A percentile compares a stretch with the other conserved stretches of the same genome.
phyloP scores from a whole-genome alignment of 2,888 invertebrate genomes.

The Caenorhabditis plicata region DNA sequence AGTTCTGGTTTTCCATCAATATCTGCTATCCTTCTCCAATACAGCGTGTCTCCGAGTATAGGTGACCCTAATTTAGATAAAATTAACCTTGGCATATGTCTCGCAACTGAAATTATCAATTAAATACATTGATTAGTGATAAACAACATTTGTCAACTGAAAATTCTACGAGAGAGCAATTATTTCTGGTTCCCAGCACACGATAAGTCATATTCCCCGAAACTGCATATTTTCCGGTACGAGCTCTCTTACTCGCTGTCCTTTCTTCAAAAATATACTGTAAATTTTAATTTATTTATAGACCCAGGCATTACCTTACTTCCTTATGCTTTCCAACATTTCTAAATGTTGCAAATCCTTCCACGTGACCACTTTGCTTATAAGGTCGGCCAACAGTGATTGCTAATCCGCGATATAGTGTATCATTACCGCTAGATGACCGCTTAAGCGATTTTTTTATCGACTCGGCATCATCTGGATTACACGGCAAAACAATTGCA shows the following conservation, averaged over 20 bases:
- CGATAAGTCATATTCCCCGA: constrained; percentile 39
- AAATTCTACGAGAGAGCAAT: constrained; percentile 39
- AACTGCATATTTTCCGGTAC: constrained; percentile 45
- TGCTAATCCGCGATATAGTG: constrained; percentile 33
- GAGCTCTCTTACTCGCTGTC: constrained; percentile 32
- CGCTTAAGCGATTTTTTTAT: constrained; percentile 33
- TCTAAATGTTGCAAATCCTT: constrained; percentile 42
- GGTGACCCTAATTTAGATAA: constrained; percentile 38
- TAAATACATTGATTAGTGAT: not conserved
- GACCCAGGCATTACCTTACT: constrained; percentile 3
- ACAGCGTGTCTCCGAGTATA: constrained; percentile 48
- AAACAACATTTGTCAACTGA: constrained; percentile 38
- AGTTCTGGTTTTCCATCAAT: constrained; percentile 32
- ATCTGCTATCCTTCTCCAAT: constrained; percentile 32
- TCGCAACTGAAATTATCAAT: constrained; percentile 30
- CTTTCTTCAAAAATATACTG: constrained; percentile 45
- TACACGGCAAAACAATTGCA: constrained; percentile 44
- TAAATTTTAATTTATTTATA: constrained; percentile 4
- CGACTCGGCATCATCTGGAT: constrained; percentile 20
- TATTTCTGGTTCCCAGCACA: constrained; percentile 30
- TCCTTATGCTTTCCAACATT: constrained; percentile 37
- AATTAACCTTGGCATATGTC: constrained; percentile 48
- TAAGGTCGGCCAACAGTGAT: constrained; percentile 30
- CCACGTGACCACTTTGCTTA: constrained; percentile 20
- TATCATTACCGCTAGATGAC: constrained; percentile 14